These are phyloP conservation scores for Chaenogobius annularis DNA, from an alignment of 2,113 vertebrate genomes.

Conservation along the genomic window DNA sequence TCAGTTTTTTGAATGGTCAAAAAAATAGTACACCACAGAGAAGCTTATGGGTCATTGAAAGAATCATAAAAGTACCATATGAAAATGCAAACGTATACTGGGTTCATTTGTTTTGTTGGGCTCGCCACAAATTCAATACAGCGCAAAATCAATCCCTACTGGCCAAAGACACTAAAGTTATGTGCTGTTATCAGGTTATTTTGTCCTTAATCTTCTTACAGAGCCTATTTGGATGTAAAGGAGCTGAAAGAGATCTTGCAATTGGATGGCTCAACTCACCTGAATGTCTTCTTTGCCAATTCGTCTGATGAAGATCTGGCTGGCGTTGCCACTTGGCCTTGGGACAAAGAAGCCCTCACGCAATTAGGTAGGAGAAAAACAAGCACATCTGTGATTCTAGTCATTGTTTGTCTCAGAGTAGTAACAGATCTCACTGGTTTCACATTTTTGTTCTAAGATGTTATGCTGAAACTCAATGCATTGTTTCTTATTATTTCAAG, in stretches of 20 bases:
- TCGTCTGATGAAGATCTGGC: slow-evolving; percentile 96
- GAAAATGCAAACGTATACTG: no score
- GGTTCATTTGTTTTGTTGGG: no score
- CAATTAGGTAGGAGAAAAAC: slow-evolving; percentile 85
- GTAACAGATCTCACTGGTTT: slow-evolving; percentile 12
- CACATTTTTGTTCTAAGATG: slow-evolving; percentile 1
- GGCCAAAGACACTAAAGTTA: background rate
- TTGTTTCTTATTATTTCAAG: slow-evolving; percentile 61
- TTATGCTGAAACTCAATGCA: background rate
- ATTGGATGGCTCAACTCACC: slow-evolving; percentile 92
- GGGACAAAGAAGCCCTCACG: slow-evolving; percentile 97
- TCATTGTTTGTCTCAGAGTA: slow-evolving; percentile 8
- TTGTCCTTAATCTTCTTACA: slow-evolving; percentile 59
- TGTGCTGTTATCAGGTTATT: slow-evolving; percentile 1
- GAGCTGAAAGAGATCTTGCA: slow-evolving; percentile 93
- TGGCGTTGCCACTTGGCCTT: slow-evolving; percentile 97
- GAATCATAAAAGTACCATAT: no score
- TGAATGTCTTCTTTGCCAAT: slow-evolving; percentile 99
- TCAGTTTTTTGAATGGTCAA: background rate
- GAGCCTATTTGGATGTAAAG: slow-evolving; percentile 96
- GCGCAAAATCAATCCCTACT: background rate
- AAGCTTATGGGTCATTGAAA: no score
- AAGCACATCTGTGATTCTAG: slow-evolving; percentile 24
- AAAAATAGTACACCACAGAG: no score
- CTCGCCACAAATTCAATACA: no score